These are phyloP conservation scores for Erpetoichthys calabaricus DNA, from an alignment of 2,797 vertebrate genomes.

Conservation along the genomic window DNA sequence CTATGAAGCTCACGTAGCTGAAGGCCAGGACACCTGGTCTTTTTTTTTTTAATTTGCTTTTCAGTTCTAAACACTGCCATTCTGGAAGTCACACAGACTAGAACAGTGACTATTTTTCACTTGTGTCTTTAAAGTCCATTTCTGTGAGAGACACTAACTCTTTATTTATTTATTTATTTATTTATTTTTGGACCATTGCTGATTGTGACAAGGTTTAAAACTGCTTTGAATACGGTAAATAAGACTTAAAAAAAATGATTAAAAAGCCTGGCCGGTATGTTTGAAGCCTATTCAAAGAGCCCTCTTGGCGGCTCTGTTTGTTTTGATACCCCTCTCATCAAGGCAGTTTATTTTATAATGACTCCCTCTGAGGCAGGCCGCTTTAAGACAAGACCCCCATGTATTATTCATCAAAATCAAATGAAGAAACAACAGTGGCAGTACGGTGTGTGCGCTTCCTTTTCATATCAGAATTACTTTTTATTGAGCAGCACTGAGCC, in stretches of 20 bases:
- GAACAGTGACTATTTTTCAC: no score
- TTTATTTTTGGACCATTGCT: background rate
- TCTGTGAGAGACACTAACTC: background rate
- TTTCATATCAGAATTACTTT: constrained; percentile 33
- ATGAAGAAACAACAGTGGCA: constrained; percentile 65
- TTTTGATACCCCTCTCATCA: constrained; percentile 51
- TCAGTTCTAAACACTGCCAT: no score
- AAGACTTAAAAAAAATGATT: constrained; percentile 20
- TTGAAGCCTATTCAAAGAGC: constrained; percentile 44
- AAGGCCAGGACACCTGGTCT: no score
- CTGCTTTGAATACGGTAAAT: background rate
- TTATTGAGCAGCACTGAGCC: constrained; percentile 3
- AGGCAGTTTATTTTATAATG: constrained; percentile 62
- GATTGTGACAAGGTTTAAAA: constrained; percentile 2
- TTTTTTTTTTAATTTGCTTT: no score
- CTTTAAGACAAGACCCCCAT: constrained; percentile 56
- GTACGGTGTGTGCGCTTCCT: constrained; percentile 54
- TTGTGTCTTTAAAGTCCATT: no score
- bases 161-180: background rate
- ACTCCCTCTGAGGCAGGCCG: constrained; percentile 66
- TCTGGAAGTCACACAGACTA: no score
- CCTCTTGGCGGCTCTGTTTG: constrained; percentile 41
- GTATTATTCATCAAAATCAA: constrained; percentile 74
- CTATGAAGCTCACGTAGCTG: no score
- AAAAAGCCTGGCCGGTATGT: constrained; percentile 37